Evolutionary conservation across 2,797 vertebrate genomes (phyloP).

Genomic region (Mallotus villosus): DNA sequence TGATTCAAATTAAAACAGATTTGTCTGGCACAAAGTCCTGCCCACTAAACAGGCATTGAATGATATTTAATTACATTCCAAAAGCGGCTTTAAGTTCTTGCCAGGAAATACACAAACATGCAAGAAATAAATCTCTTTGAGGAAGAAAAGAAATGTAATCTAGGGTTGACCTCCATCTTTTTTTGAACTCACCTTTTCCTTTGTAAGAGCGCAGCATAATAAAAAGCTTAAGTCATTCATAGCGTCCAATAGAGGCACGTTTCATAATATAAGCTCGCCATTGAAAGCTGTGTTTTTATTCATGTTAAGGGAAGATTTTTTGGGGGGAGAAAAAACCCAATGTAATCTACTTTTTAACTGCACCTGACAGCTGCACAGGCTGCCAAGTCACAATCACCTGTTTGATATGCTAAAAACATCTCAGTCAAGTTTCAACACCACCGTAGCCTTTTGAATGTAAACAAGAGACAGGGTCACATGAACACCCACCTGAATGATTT

Average conservation of each 20-base stretch:
- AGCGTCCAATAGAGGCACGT: conserved; percentile 18
- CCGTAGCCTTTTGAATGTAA: conserved; percentile 40
- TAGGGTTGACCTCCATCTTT: neutral
- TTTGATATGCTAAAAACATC: conserved; percentile 51
- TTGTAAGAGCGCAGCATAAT: conserved; percentile 5
- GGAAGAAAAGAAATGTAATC: neutral
- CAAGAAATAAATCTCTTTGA: neutral
- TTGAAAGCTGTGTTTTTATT: conserved; percentile 40
- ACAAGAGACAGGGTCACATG: conserved; percentile 23
- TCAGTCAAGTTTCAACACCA: conserved; percentile 13
- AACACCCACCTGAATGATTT: conserved; percentile 22
- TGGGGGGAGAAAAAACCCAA: conserved; percentile 39
- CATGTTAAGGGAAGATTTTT: conserved; percentile 34
- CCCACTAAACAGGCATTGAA: neutral
- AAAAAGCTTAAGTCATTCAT: conserved; percentile 34
- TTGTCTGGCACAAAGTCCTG: too few relatives aligned
- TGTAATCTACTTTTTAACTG: conserved; percentile 26
- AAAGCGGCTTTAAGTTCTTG: too few relatives aligned
- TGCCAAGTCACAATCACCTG: conserved; percentile 55
- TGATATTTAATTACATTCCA: neutral
- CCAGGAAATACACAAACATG: too few relatives aligned
- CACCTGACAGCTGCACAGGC: conserved; percentile 64
- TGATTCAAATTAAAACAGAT: neutral
- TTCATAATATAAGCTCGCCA: conserved; percentile 23
- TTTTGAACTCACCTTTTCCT: neutral